Base-by-base conservation (phyloP, 2,797 vertebrate genomes). In the Peromyscus attwateri region DNA sequence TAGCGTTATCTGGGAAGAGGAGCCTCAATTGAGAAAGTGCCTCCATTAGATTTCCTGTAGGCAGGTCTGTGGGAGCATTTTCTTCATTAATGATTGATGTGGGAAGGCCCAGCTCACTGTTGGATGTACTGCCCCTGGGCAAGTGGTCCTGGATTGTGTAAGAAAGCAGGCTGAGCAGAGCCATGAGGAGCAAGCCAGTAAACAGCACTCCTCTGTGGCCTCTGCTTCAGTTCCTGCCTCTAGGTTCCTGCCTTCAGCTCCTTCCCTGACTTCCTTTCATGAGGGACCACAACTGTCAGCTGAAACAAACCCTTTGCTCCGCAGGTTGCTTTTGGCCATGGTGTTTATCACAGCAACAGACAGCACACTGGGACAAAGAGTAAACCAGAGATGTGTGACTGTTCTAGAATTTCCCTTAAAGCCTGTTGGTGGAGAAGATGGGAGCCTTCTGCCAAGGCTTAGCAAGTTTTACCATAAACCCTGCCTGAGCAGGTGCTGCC, bases 401-500 rank as follows among this genome's bases (percentile, higher is more conserved):
- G 17, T 66, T 81, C 43, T 84, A 76, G 70, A 88, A 76, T 70
- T 85, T 46, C 90, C 31, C 17, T 52, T 27, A 16, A 96, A 21
- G 34, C 60, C 34, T 84, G 82, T 46, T 7, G 82, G 29, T 84
- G 60, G 60, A 27, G 34, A n/a, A 25, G 46, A 25, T 31, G 3
- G 25, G 25, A 49, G 66, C 60, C 87, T 52, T 7, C 40, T 34
- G 21, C 3, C 87, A 25, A 89, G 46, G 66, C 31, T 31, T 77
- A 6, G 3, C 66, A 73, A 3, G 7, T 13, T 46, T 83, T 17
- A 23, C 52, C 3, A 0, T n/a, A 64, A 81, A 64, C 16, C 57
- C n/a, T 87, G 29, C 55, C 31, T 95, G 88, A 97, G 64, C 77
- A 97, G 97, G 87, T 98, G 57, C 79, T n/a, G 62, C 3, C 37